Evolutionary conservation across 2,113 vertebrate species (phyloP).

Genomic region (Dromaius novaehollandiae): DNA sequence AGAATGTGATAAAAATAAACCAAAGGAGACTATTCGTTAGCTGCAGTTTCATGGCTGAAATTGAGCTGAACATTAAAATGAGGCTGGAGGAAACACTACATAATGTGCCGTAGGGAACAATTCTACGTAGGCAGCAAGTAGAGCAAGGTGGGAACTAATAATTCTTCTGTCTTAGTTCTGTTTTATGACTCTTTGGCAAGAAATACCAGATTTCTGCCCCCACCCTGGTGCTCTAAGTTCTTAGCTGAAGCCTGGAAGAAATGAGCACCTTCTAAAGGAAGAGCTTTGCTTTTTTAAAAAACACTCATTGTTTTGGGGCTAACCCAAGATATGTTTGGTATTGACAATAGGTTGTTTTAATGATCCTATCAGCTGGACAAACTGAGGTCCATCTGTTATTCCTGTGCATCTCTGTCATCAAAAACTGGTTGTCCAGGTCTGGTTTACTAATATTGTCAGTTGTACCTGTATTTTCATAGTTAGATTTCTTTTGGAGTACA

Average conservation of each 20-base stretch:
- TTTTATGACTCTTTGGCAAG: neutral
- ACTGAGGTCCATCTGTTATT: neutral
- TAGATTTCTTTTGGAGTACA: neutral
- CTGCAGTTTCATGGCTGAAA: slow-evolving; percentile 29
- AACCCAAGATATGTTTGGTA: neutral
- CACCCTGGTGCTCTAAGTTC: neutral
- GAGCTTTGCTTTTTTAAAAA: neutral
- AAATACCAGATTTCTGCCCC: neutral
- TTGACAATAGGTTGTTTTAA: neutral
- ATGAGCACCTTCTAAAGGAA: neutral
- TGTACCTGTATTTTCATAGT: neutral
- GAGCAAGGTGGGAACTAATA: neutral
- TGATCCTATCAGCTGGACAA: neutral
- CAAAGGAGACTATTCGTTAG: slow-evolving; percentile 20
- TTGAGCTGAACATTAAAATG: slow-evolving; percentile 31
- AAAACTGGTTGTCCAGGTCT: neutral
- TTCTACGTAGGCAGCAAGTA: neutral
- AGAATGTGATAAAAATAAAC: slow-evolving; percentile 65
- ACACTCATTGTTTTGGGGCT: neutral
- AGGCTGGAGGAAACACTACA: slow-evolving; percentile 16
- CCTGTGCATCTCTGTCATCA: neutral
- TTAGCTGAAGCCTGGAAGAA: neutral
- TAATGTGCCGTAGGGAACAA: slow-evolving; percentile 31
- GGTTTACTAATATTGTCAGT: neutral
- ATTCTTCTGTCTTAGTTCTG: slow-evolving; percentile 20